Evolutionary conservation across 2,888 invertebrate genomes (phyloP).

Genomic region (Sphaeridia pumilis): DNA sequence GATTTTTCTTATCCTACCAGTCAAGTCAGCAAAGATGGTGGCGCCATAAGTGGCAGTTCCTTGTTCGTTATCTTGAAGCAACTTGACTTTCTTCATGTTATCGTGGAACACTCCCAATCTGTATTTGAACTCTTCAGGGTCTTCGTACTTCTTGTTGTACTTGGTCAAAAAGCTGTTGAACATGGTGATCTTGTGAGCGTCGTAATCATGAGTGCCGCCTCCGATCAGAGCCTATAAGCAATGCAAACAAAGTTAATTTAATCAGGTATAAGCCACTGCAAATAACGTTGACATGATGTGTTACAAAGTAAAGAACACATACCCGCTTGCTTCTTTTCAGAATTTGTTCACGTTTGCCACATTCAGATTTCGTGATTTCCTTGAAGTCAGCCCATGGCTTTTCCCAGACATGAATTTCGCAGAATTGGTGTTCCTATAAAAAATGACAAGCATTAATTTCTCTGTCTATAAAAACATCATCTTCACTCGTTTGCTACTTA

Average conservation of each 20-base stretch:
- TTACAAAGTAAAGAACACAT: too few relatives aligned
- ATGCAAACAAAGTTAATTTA: too few relatives aligned
- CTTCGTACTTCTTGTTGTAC: constrained; percentile 50
- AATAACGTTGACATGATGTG: too few relatives aligned
- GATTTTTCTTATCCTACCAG: constrained; percentile 41
- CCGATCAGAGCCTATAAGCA: not conserved
- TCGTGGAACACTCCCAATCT: constrained; percentile 62
- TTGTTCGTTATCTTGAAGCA: constrained; percentile 61
- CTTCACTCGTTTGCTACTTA: too few relatives aligned
- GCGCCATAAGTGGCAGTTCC: constrained; percentile 79
- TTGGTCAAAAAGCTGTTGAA: constrained; percentile 42
- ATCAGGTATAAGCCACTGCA: too few relatives aligned
- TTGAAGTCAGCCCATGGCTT: constrained; percentile 47
- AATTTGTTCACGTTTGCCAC: constrained; percentile 22
- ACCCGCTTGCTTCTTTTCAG: constrained; percentile 15
- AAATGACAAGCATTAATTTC: too few relatives aligned
- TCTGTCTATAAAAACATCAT: too few relatives aligned
- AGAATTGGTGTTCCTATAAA: constrained; percentile 37
- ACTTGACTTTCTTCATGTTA: constrained; percentile 60
- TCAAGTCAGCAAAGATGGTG: constrained; percentile 76
- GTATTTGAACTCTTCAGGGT: constrained; percentile 49
- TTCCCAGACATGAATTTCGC: constrained; percentile 48
- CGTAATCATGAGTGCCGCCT: not conserved
- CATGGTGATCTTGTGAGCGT: constrained; percentile 19
- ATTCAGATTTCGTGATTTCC: constrained; percentile 25